phyloP scores from a whole-genome alignment of 2,113 vertebrate species.

The Prietella phreatophila region DNA sequence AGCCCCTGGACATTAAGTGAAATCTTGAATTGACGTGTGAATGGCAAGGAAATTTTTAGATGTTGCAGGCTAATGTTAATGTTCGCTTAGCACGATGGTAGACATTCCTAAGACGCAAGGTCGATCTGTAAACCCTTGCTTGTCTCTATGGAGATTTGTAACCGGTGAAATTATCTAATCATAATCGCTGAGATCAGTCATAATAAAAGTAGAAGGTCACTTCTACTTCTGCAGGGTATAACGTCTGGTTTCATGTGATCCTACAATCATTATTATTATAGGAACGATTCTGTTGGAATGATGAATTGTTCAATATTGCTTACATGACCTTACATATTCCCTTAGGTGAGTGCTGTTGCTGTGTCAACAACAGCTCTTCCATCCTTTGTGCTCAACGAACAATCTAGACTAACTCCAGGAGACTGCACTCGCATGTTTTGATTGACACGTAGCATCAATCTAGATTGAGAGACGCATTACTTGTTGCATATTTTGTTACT shows the following conservation, averaged over 20 bases:
- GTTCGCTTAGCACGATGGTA: background rate
- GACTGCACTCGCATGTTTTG: background rate
- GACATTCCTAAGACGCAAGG: background rate
- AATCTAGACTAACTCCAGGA: background rate
- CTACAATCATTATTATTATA: background rate
- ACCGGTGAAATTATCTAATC: background rate
- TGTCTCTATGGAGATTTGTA: background rate
- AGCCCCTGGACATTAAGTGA: background rate
- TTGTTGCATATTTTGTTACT: background rate
- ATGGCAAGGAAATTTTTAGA: background rate
- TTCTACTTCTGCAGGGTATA: background rate
- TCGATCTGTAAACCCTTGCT: background rate
- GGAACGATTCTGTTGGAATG: background rate
- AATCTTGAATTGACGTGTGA: background rate
- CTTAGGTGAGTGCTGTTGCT: background rate
- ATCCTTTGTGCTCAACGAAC: slow-evolving; percentile 1
- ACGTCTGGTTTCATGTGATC: background rate
- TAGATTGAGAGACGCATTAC: background rate
- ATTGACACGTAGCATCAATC: background rate
- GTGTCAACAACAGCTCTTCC: background rate
- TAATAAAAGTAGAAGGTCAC: background rate
- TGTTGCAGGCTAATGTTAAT: background rate
- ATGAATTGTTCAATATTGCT: slow-evolving; percentile 23
- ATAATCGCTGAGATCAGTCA: background rate
- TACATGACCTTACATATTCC: slow-evolving; percentile 21